Conservation (phyloP, 2,797 vertebrate genomes). For the Chiroxiphia lanceolata region DNA sequence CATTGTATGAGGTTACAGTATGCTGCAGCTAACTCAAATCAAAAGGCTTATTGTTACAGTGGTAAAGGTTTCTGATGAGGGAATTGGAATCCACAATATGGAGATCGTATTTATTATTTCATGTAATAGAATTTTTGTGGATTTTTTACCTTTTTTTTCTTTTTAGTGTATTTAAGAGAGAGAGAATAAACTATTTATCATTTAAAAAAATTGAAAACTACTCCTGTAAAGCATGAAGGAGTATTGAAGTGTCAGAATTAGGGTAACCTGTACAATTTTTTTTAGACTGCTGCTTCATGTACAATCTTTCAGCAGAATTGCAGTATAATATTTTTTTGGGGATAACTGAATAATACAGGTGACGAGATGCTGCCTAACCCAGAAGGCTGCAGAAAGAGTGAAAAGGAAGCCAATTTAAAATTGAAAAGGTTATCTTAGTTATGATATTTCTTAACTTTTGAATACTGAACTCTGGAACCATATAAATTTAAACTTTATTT, state of each 20-base stretch:
- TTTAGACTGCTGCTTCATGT: neutral
- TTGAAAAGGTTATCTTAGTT: neutral
- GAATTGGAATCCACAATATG: neutral
- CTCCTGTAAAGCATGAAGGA: neutral
- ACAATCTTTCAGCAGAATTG: neutral
- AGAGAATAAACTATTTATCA: neutral
- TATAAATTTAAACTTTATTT: neutral
- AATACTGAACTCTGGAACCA: neutral
- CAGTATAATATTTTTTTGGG: neutral
- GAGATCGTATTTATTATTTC: neutral
- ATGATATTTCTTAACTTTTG: neutral
- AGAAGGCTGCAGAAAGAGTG: neutral
- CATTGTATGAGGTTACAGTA: neutral
- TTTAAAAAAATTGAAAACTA: neutral
- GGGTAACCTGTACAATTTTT: neutral
- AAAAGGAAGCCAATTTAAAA: neutral
- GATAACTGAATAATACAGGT: neutral
- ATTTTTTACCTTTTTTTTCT: neutral
- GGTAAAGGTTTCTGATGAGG: neutral
- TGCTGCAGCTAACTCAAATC: neutral
- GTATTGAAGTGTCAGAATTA: neutral
- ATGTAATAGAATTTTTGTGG: neutral
- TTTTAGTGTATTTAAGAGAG: neutral
- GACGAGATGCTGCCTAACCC: neutral
- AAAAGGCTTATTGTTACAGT: neutral